A percentile compares a stretch with the other conserved stretches of the same genome.
Conservation (phyloP, 1,140 invertebrate species). For the Plectrocnemia conspersa region DNA sequence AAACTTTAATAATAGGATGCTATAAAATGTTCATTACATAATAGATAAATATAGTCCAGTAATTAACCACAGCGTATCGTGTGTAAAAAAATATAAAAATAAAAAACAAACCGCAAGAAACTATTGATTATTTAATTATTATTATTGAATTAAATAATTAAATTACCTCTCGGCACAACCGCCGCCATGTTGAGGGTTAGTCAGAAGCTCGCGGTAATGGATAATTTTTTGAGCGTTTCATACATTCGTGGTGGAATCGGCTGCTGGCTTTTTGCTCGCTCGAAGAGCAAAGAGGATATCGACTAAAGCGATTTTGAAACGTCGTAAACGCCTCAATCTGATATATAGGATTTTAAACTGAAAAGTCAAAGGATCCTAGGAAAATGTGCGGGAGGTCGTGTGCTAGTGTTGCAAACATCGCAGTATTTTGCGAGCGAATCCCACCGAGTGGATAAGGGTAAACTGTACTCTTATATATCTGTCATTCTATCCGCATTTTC, state of each 20-base stretch:
- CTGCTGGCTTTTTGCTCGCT: constrained; percentile 26
- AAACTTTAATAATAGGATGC: too few relatives aligned
- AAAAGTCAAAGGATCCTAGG: neutral
- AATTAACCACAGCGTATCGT: too few relatives aligned
- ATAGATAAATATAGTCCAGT: too few relatives aligned
- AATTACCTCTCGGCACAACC: too few relatives aligned
- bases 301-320: neutral
- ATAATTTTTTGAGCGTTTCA: constrained; percentile 25
- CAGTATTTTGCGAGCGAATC: constrained; percentile 2
- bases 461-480: constrained; percentile 34
- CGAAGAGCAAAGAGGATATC: constrained; percentile 27
- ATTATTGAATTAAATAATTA: too few relatives aligned
- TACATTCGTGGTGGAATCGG: constrained; percentile 20
- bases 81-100: too few relatives aligned
- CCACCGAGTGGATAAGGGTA: constrained; percentile 29
- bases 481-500: constrained; percentile 33
- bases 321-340: constrained; percentile 3
- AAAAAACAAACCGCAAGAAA: too few relatives aligned
- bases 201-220: constrained; percentile 11
- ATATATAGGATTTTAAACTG: neutral
- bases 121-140: too few relatives aligned
- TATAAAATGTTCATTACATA: too few relatives aligned
- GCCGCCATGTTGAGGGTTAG: too few relatives aligned
- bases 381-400: too few relatives aligned
- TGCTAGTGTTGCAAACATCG: too few relatives aligned